Base-by-base conservation (phyloP, 35 echinoderm and acorn worm genomes). In the Diadema setosum region DNA sequence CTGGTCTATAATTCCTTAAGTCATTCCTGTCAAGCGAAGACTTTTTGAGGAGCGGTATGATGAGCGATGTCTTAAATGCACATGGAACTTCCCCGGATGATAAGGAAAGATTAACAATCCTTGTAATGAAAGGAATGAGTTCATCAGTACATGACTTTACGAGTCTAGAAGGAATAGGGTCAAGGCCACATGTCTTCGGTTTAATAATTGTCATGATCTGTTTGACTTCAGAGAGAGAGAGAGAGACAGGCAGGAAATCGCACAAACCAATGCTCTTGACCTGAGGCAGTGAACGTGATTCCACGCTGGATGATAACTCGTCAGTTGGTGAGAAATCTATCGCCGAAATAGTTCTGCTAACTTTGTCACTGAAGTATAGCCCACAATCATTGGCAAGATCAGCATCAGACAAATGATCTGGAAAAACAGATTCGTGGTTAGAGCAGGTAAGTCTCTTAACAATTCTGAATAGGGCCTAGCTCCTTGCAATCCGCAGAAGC, bases 1-100 rank as follows among this genome's bases (percentile, higher is more conserved):
- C 88, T 30, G 88, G 88, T 69, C 88, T 23, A 36, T 84, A 90
- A 55, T 90, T 90, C 45, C 78, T 90, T 14, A 90, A 49, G 30
- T 39, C 36, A 31, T 90, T 56, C 11, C 3, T 5, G 30, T 90
- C 80, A 33, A 90, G 88, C 4, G 59, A 84, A 2, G 80, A 30
- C 58, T 90, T 90, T 56, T 90, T 90, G 80, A 84, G 42, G n/a
- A 84, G 26, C 70, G 80, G 88, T 48, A 37, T 84, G 4, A 90
- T n/a, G 25, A 42, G 45, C 3, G 88, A 84, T 84, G 27, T 39
- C 65, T 84, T 90, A 44, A 80, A 88, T 27, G 65, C 5, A 49
- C 30, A 18, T 46, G 76, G 85, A 65, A 93, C 75, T 5, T 33
- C 39, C 14, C 92, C 92, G 33, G 59, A 50, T n/a, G 48, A 18